Evolutionary conservation across 1,140 invertebrate species (phyloP).

Genomic region (Neodiprion lecontei): DNA sequence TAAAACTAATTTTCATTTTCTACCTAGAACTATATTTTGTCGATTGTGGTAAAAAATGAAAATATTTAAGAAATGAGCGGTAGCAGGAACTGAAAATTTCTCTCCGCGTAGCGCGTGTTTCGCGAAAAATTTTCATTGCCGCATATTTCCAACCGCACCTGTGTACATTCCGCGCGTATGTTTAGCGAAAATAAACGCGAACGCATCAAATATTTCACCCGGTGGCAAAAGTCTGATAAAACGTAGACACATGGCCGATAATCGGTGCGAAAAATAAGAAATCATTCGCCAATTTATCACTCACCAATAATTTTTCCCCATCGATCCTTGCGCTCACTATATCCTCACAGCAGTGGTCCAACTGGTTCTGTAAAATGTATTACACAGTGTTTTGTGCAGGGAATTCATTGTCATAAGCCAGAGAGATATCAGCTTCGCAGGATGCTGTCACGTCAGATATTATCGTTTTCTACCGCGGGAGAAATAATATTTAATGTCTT

Average conservation of each 20-base stretch:
- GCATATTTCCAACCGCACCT: too few relatives aligned
- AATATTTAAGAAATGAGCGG: too few relatives aligned
- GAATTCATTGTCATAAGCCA: too few relatives aligned
- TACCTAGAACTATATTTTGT: too few relatives aligned
- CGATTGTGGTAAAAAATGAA: too few relatives aligned
- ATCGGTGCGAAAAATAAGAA: neutral
- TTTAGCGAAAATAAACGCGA: neutral
- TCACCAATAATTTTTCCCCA: slow-evolving; percentile 51
- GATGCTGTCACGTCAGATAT: slow-evolving; percentile 4
- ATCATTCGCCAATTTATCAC: slow-evolving; percentile 22
- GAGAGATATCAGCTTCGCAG: neutral
- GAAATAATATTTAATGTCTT: neutral
- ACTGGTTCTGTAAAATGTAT: slow-evolving; percentile 43
- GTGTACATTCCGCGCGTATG: neutral
- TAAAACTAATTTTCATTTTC: too few relatives aligned
- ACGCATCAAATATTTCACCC: neutral
- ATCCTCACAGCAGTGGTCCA: slow-evolving; percentile 49
- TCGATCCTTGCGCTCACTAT: slow-evolving; percentile 48
- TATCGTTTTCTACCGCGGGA: neutral
- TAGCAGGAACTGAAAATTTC: too few relatives aligned
- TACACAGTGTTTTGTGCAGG: too few relatives aligned
- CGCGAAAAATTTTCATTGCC: too few relatives aligned
- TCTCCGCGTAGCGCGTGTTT: too few relatives aligned
- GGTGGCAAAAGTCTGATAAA: too few relatives aligned
- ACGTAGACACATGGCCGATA: neutral